A percentile compares a stretch with the other conserved stretches of the same genome.
Conservation (phyloP, 2,113 vertebrate species). For the Spea multiplicata region DNA sequence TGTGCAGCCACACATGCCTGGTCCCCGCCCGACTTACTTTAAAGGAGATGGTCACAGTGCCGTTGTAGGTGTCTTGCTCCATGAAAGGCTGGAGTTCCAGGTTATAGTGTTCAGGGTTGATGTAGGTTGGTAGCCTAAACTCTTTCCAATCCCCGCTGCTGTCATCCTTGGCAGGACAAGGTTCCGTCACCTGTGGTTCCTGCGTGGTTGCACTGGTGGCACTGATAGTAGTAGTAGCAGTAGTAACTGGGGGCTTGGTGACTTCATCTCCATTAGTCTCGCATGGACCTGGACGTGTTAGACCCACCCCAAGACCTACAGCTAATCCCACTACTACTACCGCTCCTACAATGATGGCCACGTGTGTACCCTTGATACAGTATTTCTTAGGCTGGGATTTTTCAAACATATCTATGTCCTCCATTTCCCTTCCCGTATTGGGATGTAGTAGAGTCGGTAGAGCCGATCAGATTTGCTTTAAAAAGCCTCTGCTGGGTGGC, state of each 20-base stretch:
- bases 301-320: slow-evolving; percentile 83
- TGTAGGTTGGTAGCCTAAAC: slow-evolving; percentile 79
- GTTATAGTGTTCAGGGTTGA: slow-evolving; percentile 82
- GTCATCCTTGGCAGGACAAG: slow-evolving; percentile 69
- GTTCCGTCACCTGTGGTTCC: slow-evolving; percentile 43
- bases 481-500: slow-evolving; percentile 4
- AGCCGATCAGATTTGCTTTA: slow-evolving; percentile 48
- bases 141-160: slow-evolving; percentile 72
- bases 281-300: slow-evolving; percentile 61
- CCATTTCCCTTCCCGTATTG: slow-evolving; percentile 59
- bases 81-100: slow-evolving; percentile 80
- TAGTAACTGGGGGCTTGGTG: not conserved
- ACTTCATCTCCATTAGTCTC: slow-evolving; percentile 10
- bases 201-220: not conserved
- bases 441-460: slow-evolving; percentile 47
- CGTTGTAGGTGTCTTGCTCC: slow-evolving; percentile 74
- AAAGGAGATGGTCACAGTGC: slow-evolving; percentile 73
- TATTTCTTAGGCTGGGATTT: slow-evolving; percentile 65
- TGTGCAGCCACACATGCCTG: slow-evolving; percentile 84
- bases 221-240: slow-evolving; percentile 7
- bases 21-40: slow-evolving; percentile 57
- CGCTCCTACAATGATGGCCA: slow-evolving; percentile 69
- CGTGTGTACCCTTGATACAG: slow-evolving; percentile 78
- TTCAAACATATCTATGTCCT: slow-evolving; percentile 67
- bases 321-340: slow-evolving; percentile 73